Percentiles rank a stretch among this genome's conserved stretches.
These are phyloP conservation scores for Sarcophaga rosellei DNA, from an alignment of 2,888 invertebrate species.

Conservation along the genomic window DNA sequence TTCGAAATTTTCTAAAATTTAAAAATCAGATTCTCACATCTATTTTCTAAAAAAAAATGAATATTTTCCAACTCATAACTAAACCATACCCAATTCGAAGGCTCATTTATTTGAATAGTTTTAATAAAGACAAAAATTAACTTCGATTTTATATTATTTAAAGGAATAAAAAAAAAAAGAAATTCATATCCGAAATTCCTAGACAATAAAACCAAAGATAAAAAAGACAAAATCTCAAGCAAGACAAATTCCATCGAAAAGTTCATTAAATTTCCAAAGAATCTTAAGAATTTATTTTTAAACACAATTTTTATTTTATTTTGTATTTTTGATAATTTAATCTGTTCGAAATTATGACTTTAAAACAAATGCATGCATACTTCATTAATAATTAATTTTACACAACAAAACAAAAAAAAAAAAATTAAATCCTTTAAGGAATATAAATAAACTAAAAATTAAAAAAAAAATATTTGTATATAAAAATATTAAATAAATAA, in stretches of 20 bases:
- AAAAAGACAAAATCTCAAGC: conserved; percentile 19
- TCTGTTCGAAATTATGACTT: neutral
- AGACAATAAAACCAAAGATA: conserved; percentile 47
- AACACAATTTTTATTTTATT: conserved; percentile 6
- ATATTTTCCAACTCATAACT: too few species aligned
- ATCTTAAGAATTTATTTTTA: conserved; percentile 33
- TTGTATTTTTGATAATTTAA: conserved; percentile 6
- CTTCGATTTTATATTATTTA: neutral
- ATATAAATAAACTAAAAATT: neutral
- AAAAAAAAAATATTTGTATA: neutral
- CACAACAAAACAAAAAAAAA: neutral
- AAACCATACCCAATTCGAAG: too few species aligned
- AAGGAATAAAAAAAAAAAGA: too few species aligned
- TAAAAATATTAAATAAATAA: neutral
- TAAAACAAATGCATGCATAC: conserved; percentile 9
- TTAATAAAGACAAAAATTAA: neutral
- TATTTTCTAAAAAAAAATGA: too few species aligned
- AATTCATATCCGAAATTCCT: neutral
- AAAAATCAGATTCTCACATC: too few species aligned
- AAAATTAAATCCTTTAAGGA: conserved; percentile 33
- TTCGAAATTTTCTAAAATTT: too few species aligned
- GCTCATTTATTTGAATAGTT: too few species aligned
- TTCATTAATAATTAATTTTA: conserved; percentile 6
- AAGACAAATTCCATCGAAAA: neutral
- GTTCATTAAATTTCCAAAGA: conserved; percentile 51